phyloP scores from a whole-genome alignment of 2,797 vertebrate genomes.

The Limnodromus scolopaceus region DNA sequence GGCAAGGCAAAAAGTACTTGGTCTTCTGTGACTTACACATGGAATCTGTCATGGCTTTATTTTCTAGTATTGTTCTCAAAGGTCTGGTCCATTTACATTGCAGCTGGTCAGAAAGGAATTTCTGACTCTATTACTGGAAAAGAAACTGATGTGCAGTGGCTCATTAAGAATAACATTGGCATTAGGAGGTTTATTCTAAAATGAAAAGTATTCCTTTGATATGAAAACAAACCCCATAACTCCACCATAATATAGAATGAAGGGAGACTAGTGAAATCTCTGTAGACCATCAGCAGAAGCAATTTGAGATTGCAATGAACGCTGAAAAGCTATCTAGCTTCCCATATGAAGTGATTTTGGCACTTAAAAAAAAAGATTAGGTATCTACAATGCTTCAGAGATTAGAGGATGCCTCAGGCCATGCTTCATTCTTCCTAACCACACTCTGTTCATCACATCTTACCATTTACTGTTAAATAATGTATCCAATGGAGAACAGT shows the following conservation, averaged over 20 bases:
- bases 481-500: neutral
- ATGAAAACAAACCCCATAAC: neutral
- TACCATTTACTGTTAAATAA: neutral
- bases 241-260: neutral
- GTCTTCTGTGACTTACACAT: neutral
- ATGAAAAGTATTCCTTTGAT: neutral
- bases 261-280: neutral
- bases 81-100: neutral
- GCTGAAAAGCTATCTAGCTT: neutral
- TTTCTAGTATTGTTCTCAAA: neutral
- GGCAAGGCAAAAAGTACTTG: accelerated
- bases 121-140: neutral
- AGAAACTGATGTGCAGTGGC: neutral
- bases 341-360: neutral
- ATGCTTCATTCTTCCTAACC: neutral
- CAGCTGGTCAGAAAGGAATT: neutral
- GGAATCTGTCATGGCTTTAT: neutral
- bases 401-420: neutral
- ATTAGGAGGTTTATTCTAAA: neutral
- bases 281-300: neutral
- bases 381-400: neutral
- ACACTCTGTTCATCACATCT: neutral
- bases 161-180: neutral
- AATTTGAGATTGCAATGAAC: neutral
- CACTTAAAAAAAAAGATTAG: neutral